phyloP scores from a whole-genome alignment of 2,797 vertebrate genomes.

The Hyperoplus lanceolatus region DNA sequence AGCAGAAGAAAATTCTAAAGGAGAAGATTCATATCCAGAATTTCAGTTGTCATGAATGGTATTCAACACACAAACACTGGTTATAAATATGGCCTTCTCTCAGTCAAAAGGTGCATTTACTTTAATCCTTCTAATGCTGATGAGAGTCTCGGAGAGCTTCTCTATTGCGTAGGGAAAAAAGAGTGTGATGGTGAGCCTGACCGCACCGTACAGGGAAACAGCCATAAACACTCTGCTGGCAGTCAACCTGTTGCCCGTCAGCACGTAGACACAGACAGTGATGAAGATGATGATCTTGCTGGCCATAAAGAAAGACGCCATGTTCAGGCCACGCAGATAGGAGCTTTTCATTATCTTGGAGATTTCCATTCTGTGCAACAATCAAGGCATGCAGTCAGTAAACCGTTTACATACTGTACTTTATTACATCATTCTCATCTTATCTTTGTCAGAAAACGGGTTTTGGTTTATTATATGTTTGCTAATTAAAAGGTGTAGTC shows the following conservation, averaged over 20 bases:
- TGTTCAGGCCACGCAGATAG: slow-evolving; percentile 94
- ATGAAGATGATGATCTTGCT: slow-evolving; percentile 95
- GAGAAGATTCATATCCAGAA: slow-evolving; percentile 32
- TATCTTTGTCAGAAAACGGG: neutral
- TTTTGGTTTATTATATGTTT: neutral
- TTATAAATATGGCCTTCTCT: neutral
- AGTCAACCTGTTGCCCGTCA: slow-evolving; percentile 89
- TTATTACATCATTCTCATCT: neutral
- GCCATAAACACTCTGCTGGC: slow-evolving; percentile 94
- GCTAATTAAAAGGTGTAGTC: neutral
- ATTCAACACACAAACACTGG: neutral
- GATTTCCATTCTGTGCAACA: slow-evolving; percentile 90
- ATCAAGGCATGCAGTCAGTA: slow-evolving; percentile 20
- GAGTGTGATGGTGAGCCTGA: slow-evolving; percentile 93
- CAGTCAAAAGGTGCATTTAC: slow-evolving; percentile 73
- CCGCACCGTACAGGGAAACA: slow-evolving; percentile 90
- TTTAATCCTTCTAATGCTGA: slow-evolving; percentile 95
- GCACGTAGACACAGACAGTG: slow-evolving; percentile 91
- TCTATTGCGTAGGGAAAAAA: slow-evolving; percentile 95
- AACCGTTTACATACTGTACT: neutral
- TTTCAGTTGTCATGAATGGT: neutral
- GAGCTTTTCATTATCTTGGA: slow-evolving; percentile 93
- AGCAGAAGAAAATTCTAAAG: slow-evolving; percentile 91
- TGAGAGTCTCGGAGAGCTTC: slow-evolving; percentile 88
- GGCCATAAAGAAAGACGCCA: slow-evolving; percentile 94